Evolutionary conservation across 35 echinoderm and acorn worm species (phyloP).

Genomic region (Heliocidaris tuberculata): DNA sequence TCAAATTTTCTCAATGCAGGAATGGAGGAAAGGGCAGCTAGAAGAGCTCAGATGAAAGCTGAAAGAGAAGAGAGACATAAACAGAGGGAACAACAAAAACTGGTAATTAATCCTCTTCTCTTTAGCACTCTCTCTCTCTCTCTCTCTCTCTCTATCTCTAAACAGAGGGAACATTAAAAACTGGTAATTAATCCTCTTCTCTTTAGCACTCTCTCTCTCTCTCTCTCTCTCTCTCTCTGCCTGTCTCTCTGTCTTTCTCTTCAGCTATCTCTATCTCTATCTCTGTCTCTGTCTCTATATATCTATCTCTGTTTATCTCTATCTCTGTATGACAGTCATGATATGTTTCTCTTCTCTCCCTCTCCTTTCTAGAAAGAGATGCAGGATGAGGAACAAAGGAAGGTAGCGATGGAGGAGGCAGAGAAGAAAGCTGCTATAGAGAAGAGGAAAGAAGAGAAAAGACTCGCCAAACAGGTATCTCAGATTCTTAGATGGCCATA

Average conservation of each 20-base stretch:
- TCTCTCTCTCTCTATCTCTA: too few species aligned
- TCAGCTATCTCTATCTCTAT: too few species aligned
- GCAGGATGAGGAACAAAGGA: conserved; percentile 69
- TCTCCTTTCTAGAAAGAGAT: conserved; percentile 39
- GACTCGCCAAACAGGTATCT: conserved; percentile 72
- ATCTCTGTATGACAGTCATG: too few species aligned
- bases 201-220: too few species aligned
- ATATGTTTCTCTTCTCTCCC: not conserved
- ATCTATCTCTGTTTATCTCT: too few species aligned
- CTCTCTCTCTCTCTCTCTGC: too few species aligned
- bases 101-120: conserved; percentile 15
- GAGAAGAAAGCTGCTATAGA: conserved; percentile 80
- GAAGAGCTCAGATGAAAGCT: conserved; percentile 62
- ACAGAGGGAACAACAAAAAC: conserved; percentile 74
- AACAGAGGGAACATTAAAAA: too few species aligned
- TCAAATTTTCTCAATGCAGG: conserved; percentile 44
- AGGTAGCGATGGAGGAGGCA: conserved; percentile 63
- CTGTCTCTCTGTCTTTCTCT: too few species aligned
- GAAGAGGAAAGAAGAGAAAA: conserved; percentile 75
- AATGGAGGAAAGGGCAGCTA: conserved; percentile 74
- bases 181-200: too few species aligned
- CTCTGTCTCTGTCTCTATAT: too few species aligned
- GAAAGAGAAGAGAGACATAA: conserved; percentile 63
- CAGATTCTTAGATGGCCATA: not conserved
- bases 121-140: too few species aligned